Conservation (phyloP, 1,140 invertebrate genomes). For the Drosophila novamexicana region DNA sequence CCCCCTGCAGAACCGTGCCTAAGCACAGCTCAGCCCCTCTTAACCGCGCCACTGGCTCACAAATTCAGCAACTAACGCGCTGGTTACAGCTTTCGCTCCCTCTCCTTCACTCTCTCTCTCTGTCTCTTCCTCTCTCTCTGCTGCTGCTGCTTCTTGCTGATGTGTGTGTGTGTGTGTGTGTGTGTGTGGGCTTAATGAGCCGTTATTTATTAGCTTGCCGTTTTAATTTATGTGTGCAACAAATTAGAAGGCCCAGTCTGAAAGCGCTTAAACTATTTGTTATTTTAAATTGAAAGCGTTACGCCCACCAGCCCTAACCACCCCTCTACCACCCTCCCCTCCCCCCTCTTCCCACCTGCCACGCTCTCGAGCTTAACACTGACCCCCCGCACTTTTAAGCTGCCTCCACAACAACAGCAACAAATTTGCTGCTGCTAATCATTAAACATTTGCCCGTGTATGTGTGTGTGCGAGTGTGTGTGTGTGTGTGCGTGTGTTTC, state of each 20-base stretch:
- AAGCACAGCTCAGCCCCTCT: background rate
- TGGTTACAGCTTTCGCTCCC: slow-evolving; percentile 2
- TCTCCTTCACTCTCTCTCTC: slow-evolving; percentile 16
- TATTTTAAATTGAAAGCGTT: slow-evolving; percentile 53
- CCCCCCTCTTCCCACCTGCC: background rate
- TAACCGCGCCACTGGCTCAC: slow-evolving; percentile 1
- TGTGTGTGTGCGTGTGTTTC: background rate
- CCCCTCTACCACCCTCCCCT: background rate
- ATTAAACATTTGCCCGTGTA: slow-evolving; percentile 36
- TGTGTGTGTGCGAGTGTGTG: slow-evolving; percentile 10
- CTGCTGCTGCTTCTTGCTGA: background rate
- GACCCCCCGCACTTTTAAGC: background rate
- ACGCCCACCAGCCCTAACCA: background rate
- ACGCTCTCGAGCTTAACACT: background rate
- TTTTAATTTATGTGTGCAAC: slow-evolving; percentile 79
- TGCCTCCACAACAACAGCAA: background rate
- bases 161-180: background rate
- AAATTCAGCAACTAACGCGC: slow-evolving; percentile 12
- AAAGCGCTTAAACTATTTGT: slow-evolving; percentile 61
- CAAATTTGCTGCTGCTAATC: slow-evolving; percentile 45
- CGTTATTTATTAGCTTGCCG: slow-evolving; percentile 74
- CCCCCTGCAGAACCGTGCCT: no score
- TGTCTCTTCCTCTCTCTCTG: background rate
- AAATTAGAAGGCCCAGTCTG: slow-evolving; percentile 66
- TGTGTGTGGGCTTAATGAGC: slow-evolving; percentile 64